Percentiles rank a stretch among this genome's conserved stretches.
These are phyloP conservation scores for Protosalanx chinensis DNA, from an alignment of 2,797 vertebrate genomes.

Conservation along the genomic window DNA sequence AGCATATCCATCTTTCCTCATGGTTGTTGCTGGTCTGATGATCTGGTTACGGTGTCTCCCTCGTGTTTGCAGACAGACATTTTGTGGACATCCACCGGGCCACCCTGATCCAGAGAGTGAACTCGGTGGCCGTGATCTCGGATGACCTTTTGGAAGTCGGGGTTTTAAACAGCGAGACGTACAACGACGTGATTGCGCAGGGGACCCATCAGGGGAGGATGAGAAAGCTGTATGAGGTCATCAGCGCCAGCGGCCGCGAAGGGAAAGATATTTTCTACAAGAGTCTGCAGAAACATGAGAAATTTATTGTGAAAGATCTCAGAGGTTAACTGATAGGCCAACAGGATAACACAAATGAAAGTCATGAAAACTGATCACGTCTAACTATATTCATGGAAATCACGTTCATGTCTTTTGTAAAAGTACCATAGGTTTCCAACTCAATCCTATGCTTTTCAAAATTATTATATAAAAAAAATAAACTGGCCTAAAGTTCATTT, in stretches of 20 bases:
- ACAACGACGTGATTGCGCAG: neutral
- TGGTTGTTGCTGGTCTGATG: neutral
- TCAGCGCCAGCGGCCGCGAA: neutral
- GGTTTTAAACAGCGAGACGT: neutral
- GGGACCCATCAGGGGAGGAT: neutral
- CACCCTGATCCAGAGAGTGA: neutral
- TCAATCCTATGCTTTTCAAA: too few species aligned
- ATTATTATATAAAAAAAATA: too few species aligned
- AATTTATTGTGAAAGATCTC: neutral
- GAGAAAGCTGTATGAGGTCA: neutral
- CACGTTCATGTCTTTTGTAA: too few species aligned
- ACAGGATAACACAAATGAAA: too few species aligned
- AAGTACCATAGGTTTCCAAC: too few species aligned
- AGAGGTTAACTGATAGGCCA: neutral
- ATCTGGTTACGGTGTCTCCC: neutral
- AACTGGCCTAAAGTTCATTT: too few species aligned
- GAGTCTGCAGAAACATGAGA: neutral
- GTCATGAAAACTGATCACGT: too few species aligned
- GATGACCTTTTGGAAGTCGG: neutral
- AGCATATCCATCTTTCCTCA: neutral
- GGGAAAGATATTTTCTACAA: neutral
- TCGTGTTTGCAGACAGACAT: neutral
- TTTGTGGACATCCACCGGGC: neutral
- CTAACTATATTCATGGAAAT: too few species aligned
- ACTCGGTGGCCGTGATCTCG: neutral